Percentiles rank a stretch among this genome's conserved stretches.
Conservation (phyloP, 2,113 vertebrate species). For the Chamaea fasciata region DNA sequence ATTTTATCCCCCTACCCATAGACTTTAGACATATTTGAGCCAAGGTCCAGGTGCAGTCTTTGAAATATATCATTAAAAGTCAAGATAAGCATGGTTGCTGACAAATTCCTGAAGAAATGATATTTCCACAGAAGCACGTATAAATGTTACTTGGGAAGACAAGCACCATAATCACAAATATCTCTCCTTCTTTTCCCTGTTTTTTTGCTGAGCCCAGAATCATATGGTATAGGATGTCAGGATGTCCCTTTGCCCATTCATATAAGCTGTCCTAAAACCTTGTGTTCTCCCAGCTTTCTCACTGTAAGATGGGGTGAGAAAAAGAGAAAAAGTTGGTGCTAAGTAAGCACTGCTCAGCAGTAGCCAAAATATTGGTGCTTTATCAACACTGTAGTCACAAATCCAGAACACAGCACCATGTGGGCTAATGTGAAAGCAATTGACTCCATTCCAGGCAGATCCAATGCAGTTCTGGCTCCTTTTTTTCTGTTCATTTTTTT, state of each 20-base stretch:
- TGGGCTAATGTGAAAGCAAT: not conserved
- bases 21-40: not conserved
- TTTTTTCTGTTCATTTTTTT: not conserved
- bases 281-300: not conserved
- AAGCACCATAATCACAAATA: not conserved
- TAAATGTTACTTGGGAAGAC: not conserved
- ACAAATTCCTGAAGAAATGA: not conserved
- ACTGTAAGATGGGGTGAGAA: not conserved
- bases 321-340: not conserved
- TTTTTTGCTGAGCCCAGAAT: not conserved
- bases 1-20: not conserved
- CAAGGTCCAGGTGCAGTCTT: not conserved
- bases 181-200: not conserved
- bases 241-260: not conserved
- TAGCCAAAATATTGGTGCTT: not conserved
- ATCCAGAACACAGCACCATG: not conserved
- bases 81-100: not conserved
- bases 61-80: not conserved
- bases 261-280: not conserved
- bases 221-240: accelerated
- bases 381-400: not conserved
- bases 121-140: accelerated
- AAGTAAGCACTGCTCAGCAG: not conserved
- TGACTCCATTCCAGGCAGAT: not conserved
- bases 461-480: not conserved